These are phyloP conservation scores for Latheticus oryzae DNA, from an alignment of 2,888 invertebrate genomes.

Conservation along the genomic window DNA sequence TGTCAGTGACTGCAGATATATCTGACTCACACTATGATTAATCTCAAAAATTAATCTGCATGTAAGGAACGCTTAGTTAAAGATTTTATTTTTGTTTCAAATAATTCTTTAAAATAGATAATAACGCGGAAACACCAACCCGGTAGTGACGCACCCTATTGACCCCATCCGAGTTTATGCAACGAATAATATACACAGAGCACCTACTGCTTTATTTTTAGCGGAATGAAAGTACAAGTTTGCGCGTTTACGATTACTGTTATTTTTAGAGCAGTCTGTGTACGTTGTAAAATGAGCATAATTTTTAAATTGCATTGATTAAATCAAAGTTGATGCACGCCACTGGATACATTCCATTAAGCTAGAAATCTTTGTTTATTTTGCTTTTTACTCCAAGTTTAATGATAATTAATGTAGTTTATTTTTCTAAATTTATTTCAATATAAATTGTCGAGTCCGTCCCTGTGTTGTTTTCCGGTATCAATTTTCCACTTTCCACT, in stretches of 20 bases:
- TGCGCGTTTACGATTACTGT: constrained; percentile 20
- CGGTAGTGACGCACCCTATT: constrained; percentile 1
- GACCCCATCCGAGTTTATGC: constrained; percentile 17
- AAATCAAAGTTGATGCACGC: background rate
- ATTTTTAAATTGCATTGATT: constrained; percentile 2
- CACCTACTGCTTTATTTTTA: constrained; percentile 14
- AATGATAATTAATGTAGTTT: background rate
- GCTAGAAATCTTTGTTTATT: background rate
- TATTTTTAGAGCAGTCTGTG: constrained; percentile 22
- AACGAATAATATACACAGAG: constrained; percentile 6
- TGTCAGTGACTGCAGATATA: constrained; percentile 9
- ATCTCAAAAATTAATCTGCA: no score
- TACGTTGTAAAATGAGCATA: constrained; percentile 7
- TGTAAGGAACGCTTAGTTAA: no score
- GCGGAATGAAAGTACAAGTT: constrained; percentile 16
- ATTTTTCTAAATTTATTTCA: background rate
- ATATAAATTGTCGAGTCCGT: background rate
- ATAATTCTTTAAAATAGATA: no score
- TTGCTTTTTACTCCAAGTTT: background rate
- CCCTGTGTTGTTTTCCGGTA: background rate
- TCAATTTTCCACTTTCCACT: constrained; percentile 5
- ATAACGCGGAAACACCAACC: constrained; percentile 4
- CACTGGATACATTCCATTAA: background rate
- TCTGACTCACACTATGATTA: no score
- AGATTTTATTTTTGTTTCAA: no score